A percentile compares a stretch with the other conserved stretches of the same genome.
Conservation (phyloP, 1,140 invertebrate genomes). For the Drosophila sp. region DNA sequence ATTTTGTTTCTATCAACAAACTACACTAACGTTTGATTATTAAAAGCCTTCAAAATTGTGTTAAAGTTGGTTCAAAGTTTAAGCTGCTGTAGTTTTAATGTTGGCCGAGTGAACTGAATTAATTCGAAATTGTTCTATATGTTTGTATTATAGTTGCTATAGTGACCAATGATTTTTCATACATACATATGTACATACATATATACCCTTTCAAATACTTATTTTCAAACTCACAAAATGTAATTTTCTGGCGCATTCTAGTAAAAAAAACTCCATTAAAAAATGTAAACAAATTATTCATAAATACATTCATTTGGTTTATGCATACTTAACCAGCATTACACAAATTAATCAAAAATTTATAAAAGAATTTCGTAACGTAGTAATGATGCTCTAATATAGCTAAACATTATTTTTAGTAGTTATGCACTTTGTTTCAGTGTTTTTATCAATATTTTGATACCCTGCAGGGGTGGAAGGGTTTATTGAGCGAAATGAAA, state of each 20-base stretch:
- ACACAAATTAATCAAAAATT: background rate
- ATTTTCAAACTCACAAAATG: background rate
- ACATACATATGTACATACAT: no score
- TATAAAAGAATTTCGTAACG: conserved; percentile 5
- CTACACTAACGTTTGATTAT: no score
- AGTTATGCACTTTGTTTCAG: background rate
- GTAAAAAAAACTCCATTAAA: background rate
- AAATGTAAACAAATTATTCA: background rate
- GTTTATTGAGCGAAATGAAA: no score
- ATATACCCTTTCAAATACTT: no score
- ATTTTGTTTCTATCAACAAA: no score
- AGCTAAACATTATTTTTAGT: conserved; percentile 5
- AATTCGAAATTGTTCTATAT: no score
- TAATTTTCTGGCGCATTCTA: background rate
- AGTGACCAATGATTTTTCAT: no score
- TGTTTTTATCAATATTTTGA: background rate
- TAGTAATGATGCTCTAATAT: background rate
- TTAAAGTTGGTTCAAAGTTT: no score
- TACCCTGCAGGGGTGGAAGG: background rate
- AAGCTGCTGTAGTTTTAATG: no score
- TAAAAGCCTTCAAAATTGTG: no score
- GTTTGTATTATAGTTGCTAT: no score
- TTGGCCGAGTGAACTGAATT: no score
- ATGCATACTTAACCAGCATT: background rate
- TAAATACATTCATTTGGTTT: conserved; percentile 1